Evolutionary conservation across 2,888 invertebrate species (phyloP), one percentile per base, ranked within the genome.

Genomic region (Ptychoptera albimana): DNA sequence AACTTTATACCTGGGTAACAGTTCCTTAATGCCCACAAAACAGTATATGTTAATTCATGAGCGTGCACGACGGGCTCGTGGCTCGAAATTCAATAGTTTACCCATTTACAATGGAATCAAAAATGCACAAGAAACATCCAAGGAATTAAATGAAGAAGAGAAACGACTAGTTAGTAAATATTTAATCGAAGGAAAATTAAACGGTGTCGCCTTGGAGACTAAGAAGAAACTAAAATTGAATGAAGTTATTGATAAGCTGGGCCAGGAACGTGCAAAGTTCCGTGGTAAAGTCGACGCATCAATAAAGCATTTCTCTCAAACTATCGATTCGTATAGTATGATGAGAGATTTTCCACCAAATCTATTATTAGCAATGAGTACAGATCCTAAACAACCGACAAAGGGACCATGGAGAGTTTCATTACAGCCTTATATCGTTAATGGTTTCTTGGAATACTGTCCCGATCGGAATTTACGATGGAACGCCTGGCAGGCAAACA

Each of bases 351-450:
- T 89, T 60, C 91, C 91, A 0, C 67, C 71, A 8, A 69, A 74
- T 42, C 60, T 86, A 39, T 61, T 85, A 2, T 74, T 75, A 55
- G 63, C 70, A 0, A 79, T 83, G 59, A 74, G 84, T 0, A 58
- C 67, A 2, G 75, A 83, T 62, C 66, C 73, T 35, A 66, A 63
- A 12, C 70, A 79, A 44, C 70, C 69, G 0, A 55, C 62, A 1
- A 69, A 74, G 52, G 92, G 91, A 0, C 92, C 93, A 0, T 93
- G 92, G 92, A 77, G 72, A 50, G 69, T 87, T 1, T 82, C 79
- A 0, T 66, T 91, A n/a, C 74, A 83, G 44, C 79, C 82, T 1
- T 71, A 77, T 49, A 69, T 87, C 39, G 79, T 79, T 51, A 68
- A 75, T 46, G 73, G 75, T 5, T 86, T 92, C 59, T 70, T 94